Evolutionary conservation across 2,888 invertebrate species (phyloP).

Genomic region (Conchocele bisecta): DNA sequence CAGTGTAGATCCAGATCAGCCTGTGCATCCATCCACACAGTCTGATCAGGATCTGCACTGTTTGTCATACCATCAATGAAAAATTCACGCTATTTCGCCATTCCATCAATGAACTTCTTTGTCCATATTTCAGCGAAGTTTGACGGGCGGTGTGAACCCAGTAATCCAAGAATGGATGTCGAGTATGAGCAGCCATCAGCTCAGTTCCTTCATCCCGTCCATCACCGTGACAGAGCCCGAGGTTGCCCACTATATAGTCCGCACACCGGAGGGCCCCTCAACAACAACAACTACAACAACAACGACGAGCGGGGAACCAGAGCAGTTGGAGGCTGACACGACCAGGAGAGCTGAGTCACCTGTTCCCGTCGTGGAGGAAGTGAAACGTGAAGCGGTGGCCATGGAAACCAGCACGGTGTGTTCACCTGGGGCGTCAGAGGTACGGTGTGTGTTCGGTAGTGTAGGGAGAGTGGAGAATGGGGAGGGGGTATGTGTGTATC

Average conservation of each 20-base stretch:
- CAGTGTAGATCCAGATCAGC: too few species aligned
- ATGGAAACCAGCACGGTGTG: slow-evolving; percentile 61
- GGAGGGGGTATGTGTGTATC: too few species aligned
- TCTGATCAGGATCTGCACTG: not conserved
- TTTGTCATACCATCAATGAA: not conserved
- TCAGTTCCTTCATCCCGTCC: slow-evolving; percentile 67
- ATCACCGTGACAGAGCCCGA: slow-evolving; percentile 68
- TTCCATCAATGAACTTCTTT: not conserved
- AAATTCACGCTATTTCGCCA: not conserved
- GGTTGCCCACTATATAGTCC: slow-evolving; percentile 67
- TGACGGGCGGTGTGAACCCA: slow-evolving; percentile 82
- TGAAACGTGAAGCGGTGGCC: slow-evolving; percentile 39
- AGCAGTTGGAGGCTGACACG: slow-evolving; percentile 13
- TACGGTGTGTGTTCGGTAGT: too few species aligned
- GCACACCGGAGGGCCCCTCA: not conserved
- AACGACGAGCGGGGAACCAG: slow-evolving; percentile 18
- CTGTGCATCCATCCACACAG: too few species aligned
- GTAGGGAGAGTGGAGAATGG: not conserved
- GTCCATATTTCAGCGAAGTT: slow-evolving; percentile 71
- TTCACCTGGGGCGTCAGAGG: slow-evolving; percentile 60
- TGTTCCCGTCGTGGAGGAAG: slow-evolving; percentile 14
- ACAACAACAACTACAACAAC: not conserved
- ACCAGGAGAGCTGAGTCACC: slow-evolving; percentile 1
- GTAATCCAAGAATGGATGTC: slow-evolving; percentile 82
- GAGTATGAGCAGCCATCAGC: slow-evolving; percentile 70